phyloP scores from a whole-genome alignment of 2,797 vertebrate genomes.

The Pangasius sanitwongsei region DNA sequence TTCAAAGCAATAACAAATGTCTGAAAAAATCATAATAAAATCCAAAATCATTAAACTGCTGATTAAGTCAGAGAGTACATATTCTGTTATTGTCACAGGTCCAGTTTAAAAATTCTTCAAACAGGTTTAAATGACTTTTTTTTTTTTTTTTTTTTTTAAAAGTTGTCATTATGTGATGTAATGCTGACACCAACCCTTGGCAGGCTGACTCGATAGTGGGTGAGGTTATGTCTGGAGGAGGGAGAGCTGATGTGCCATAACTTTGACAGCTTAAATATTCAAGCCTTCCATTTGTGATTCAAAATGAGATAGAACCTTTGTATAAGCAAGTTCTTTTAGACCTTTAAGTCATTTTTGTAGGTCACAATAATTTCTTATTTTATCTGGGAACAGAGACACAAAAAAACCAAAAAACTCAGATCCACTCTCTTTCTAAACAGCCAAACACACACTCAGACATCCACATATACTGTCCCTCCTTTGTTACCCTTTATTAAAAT shows the following conservation, averaged over 20 bases:
- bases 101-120: conserved; percentile 44
- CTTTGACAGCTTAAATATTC: conserved; percentile 21
- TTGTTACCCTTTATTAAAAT: neutral
- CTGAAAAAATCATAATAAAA: neutral
- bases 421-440: neutral
- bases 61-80: conserved; percentile 7
- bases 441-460: neutral
- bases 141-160: no score
- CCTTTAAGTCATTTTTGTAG: conserved; percentile 19
- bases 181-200: conserved; percentile 21
- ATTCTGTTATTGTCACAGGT: conserved; percentile 56
- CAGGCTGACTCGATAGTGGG: conserved; percentile 31
- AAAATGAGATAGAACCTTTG: neutral
- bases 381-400: neutral
- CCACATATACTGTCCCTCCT: neutral
- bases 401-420: neutral
- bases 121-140: neutral
- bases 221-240: conserved; percentile 30
- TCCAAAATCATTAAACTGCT: conserved; percentile 47
- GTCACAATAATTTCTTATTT: conserved; percentile 6
- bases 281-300: conserved; percentile 20
- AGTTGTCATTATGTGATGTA: conserved; percentile 8
- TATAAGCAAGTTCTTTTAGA: conserved; percentile 16
- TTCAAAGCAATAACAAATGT: neutral
- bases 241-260: conserved; percentile 31